Conservation (phyloP, 2,113 vertebrate genomes). For the Oriolus oriolus region DNA sequence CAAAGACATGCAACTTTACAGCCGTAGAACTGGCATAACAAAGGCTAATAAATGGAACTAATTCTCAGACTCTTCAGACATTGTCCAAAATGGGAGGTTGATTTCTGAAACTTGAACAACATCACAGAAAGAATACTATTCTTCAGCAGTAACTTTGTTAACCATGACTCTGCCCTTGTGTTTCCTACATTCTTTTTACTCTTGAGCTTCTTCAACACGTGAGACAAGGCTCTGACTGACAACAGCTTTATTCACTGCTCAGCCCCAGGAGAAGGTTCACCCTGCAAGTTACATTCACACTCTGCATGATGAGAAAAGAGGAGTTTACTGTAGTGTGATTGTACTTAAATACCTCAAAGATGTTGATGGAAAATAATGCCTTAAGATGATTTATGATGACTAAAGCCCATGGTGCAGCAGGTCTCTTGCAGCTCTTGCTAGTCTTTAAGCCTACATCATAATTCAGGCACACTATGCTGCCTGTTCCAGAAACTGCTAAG, state of each 20-base stretch:
- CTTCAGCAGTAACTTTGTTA: background rate
- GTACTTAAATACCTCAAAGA: background rate
- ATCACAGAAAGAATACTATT: background rate
- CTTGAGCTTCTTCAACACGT: background rate
- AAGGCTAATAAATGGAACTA: background rate
- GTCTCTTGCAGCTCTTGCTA: background rate
- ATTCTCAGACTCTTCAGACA: background rate
- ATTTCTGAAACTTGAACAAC: background rate
- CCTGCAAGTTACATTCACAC: background rate
- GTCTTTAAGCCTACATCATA: background rate
- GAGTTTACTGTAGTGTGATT: background rate
- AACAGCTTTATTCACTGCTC: background rate
- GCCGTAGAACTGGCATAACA: background rate
- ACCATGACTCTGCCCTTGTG: background rate
- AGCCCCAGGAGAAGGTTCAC: background rate
- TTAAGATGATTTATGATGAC: background rate
- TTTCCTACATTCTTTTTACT: background rate
- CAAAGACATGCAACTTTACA: background rate
- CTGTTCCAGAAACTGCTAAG: background rate
- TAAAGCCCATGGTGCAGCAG: background rate
- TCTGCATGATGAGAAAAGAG: background rate
- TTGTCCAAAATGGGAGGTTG: background rate
- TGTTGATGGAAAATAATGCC: background rate
- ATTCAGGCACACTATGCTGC: background rate
- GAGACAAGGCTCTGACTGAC: background rate